These are phyloP conservation scores for Phyllotreta striolata DNA, from an alignment of 2,888 invertebrate genomes.

Conservation along the genomic window DNA sequence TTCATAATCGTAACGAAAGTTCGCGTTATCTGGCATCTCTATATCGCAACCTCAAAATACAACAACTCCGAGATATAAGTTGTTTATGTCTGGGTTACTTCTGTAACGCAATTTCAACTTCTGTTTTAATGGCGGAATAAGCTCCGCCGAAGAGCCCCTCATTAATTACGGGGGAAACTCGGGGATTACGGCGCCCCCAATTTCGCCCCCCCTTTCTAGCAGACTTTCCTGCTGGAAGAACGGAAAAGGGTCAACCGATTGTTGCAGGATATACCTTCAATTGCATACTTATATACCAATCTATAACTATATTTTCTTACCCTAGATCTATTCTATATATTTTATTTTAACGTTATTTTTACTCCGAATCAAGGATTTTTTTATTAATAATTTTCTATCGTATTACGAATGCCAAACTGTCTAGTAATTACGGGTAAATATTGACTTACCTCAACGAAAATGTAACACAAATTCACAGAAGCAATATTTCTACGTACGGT, in stretches of 20 bases:
- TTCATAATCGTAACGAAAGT: conserved; percentile 41
- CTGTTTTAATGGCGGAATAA: conserved; percentile 36
- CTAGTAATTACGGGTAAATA: too few species aligned
- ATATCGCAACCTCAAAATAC: conserved; percentile 37
- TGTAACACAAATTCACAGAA: too few species aligned
- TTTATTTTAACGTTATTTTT: too few species aligned
- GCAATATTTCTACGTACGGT: too few species aligned
- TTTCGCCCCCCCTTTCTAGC: conserved; percentile 1
- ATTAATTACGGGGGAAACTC: conserved; percentile 32
- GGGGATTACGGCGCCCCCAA: conserved; percentile 23
- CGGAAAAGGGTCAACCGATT: conserved; percentile 6
- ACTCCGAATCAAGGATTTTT: too few species aligned
- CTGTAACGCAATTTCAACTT: conserved; percentile 37
- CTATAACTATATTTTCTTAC: background rate
- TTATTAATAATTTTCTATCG: too few species aligned
- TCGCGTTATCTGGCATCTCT: conserved; percentile 39
- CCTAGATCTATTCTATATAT: too few species aligned
- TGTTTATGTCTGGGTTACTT: conserved; percentile 39
- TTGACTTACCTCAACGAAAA: too few species aligned
- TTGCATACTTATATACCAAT: background rate
- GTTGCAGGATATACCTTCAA: too few species aligned
- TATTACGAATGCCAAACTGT: too few species aligned
- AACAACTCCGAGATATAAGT: conserved; percentile 37
- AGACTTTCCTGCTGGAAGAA: background rate
- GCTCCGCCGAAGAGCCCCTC: conserved; percentile 30